Base-by-base conservation (phyloP, 2,888 invertebrate genomes). In the Drosophila paracracens region DNA sequence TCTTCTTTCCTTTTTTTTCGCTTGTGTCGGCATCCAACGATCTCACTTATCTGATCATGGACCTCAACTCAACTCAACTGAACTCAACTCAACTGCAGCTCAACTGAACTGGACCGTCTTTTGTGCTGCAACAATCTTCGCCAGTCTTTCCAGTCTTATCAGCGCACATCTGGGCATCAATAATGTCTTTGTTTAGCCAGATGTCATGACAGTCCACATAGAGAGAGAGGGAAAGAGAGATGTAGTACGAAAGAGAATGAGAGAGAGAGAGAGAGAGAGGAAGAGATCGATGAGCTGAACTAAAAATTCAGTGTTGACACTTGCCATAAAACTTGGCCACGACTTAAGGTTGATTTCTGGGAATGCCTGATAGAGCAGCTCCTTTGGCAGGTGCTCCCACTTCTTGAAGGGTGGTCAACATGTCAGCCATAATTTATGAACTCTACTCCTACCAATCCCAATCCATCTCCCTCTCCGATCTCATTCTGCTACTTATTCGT, bases 111-210 rank as follows among this genome's bases (percentile, higher is more conserved):
- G 64, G 64, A 61, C 64, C 21, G 66, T 62, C 73, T 48, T 59
- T 60, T 50, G 31, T 52, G 54, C 64, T 50, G 60, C 57, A 46
- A 58, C 57, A 51, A 48, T 43, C 62, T 77, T 81, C 43, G 46
- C 46, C 46, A 51, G 58, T 52, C 66, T 52, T 62, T 50, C 43
- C 57, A 38, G 52, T 48, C 64, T 82, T 82, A 76, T 83, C 81
- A 76, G 82, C 83, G 67, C 73, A 73, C 85, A 87, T 89, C 87
- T 78, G 89, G 81, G 87, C 83, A 89, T 88, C 90, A 90, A 89
- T 90, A 88, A 89, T 84, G 89, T 90, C 90, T 89, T 89, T 89
- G 89, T 90, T 89, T 83, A 77, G 81, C 73, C 75, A 82, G 83
- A 67, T 60, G 79, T 71, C 74, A 73, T 73, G 80, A 75, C 69